Conservation (phyloP, 2,888 invertebrate species). For the Cryptocephalus moraei region DNA sequence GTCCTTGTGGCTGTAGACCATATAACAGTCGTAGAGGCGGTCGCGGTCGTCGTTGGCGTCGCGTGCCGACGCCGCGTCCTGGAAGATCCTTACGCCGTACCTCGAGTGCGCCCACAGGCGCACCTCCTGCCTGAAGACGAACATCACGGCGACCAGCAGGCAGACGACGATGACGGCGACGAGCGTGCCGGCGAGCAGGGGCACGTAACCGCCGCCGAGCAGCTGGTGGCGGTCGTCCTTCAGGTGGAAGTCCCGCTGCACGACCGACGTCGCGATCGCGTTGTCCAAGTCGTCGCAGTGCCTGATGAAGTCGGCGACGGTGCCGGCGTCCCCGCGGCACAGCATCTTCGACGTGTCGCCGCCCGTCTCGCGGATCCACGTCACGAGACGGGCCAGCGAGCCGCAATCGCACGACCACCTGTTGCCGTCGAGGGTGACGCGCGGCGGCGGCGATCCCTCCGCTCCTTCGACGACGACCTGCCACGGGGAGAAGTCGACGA, state of each 20-base stretch:
- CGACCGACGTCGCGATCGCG: constrained; percentile 50
- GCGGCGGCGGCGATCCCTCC: constrained; percentile 44
- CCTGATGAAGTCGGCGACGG: constrained; percentile 43
- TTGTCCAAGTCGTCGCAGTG: constrained; percentile 58
- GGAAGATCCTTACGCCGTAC: constrained; percentile 67
- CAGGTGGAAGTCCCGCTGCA: constrained; percentile 40
- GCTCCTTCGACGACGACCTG: constrained; percentile 52
- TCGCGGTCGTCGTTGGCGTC: constrained; percentile 39
- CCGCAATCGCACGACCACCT: constrained; percentile 78
- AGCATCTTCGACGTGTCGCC: constrained; percentile 60
- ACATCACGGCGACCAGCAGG: constrained; percentile 56
- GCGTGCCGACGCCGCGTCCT: constrained; percentile 46
- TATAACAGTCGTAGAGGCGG: constrained; percentile 69
- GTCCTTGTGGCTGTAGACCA: constrained; percentile 77
- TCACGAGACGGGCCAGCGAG: constrained; percentile 56
- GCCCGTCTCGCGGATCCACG: constrained; percentile 59
- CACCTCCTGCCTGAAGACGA: constrained; percentile 67
- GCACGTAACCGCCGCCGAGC: constrained; percentile 59
- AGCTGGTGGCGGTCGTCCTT: constrained; percentile 48
- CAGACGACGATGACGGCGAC: constrained; percentile 60
- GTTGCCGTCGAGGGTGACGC: constrained; percentile 65
- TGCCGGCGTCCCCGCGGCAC: constrained; percentile 46
- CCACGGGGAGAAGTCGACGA: constrained; percentile 62
- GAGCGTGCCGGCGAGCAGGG: constrained; percentile 60
- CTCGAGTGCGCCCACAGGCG: constrained; percentile 69